Evolutionary conservation across 2,888 invertebrate genomes (phyloP), one percentile per base, ranked within the genome.

Genomic region (Dasysyrphus albostriatus): DNA sequence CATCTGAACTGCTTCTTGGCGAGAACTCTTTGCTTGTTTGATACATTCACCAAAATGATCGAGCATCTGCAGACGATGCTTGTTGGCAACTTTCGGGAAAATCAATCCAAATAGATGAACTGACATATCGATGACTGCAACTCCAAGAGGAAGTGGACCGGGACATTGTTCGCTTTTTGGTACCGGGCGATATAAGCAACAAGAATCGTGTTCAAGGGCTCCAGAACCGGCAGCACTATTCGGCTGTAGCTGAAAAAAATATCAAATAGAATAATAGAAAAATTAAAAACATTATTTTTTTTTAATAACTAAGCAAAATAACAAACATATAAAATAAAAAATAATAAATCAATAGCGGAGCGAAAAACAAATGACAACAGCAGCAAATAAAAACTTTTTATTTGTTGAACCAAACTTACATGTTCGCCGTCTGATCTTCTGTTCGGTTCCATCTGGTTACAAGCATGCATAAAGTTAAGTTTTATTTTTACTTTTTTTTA

Each of bases 41-140:
- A 99, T 97, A 91, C 98, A 98, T 91, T 99, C 99, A 29, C 95
- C 95, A 91, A 99, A 99, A 91, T 99, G 99, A 89, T 98, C 98
- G 70, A 99, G 93, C 96, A 99, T 98, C 94, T 99, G 99, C 76
- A 98, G 94, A 67, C 98, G 95, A 93, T 99, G 99, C 91, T 99
- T 99, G 90, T 97, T 97, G 37, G 98, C 97, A 14, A 99, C 98
- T 84, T 97, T 95, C 0, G 98, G 97, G 92, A 99, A 99, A 87
- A 99, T 97, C 89, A 96, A 95, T 29, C 99, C 99, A 93, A 98
- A 99, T 3, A 99, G 94, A 16, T 95, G 94, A 0, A 99, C 98
- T 0, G 99, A 97, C 90, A 97, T 96, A 93, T 99, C 99, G 88
- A 99, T 98, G 24, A 99, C 98, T 10, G 98, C 98, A 8, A 99